These are phyloP conservation scores for Saccostrea cuccullata DNA, from an alignment of 1,140 invertebrate genomes.

Conservation along the genomic window DNA sequence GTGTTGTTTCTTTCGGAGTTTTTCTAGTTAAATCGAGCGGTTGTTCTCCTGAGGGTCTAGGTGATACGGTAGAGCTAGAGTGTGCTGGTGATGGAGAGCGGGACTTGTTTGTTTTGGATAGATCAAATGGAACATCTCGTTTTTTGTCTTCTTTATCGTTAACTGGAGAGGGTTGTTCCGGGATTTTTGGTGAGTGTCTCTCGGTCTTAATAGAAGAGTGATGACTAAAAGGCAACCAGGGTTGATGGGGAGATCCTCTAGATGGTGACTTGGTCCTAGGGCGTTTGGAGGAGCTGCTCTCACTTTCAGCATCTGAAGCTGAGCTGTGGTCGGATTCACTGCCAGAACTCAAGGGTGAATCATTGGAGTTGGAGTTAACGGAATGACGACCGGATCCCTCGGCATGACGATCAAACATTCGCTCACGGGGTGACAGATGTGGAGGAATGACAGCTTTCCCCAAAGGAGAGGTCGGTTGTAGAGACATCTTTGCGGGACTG, in stretches of 20 bases:
- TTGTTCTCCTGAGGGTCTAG: slow-evolving; percentile 56
- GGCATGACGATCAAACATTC: slow-evolving; percentile 41
- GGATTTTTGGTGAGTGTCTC: neutral
- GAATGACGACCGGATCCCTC: slow-evolving; percentile 55
- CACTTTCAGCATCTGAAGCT: slow-evolving; percentile 68
- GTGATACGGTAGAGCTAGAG: neutral
- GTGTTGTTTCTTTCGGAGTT: slow-evolving; percentile 60
- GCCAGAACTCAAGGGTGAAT: slow-evolving; percentile 57
- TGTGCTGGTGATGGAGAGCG: slow-evolving; percentile 48
- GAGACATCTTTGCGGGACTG: slow-evolving; percentile 49
- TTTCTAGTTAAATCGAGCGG: slow-evolving; percentile 64
- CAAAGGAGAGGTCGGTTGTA: slow-evolving; percentile 46
- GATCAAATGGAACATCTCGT: slow-evolving; percentile 61
- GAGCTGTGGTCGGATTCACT: slow-evolving; percentile 69
- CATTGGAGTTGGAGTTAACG: slow-evolving; percentile 62
- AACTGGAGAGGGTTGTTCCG: slow-evolving; percentile 13
- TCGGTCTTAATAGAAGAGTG: neutral
- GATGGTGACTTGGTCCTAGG: slow-evolving; percentile 14
- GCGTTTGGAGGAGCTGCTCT: slow-evolving; percentile 55
- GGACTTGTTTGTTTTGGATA: slow-evolving; percentile 58
- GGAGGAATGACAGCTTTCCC: slow-evolving; percentile 46
- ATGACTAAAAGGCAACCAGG: neutral
- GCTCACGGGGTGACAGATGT: slow-evolving; percentile 44
- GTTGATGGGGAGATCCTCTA: neutral
- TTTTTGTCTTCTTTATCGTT: slow-evolving; percentile 10